Evolutionary conservation across 2,113 vertebrate species (phyloP).

Genomic region (Micromys minutus): DNA sequence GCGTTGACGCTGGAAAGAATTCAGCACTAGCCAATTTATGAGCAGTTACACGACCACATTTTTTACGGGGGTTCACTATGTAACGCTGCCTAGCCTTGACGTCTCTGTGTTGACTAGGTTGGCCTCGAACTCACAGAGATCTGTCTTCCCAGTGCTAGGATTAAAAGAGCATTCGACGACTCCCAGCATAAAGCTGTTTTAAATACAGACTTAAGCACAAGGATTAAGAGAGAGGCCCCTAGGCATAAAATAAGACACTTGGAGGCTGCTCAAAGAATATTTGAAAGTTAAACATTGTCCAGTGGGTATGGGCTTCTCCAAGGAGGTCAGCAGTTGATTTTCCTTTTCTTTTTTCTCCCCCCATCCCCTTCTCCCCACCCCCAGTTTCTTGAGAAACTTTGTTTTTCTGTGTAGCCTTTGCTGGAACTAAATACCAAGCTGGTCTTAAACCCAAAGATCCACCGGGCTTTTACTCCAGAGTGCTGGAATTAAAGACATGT

Average conservation of each 20-base stretch:
- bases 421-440: background rate
- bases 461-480: background rate
- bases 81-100: background rate
- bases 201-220: background rate
- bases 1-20: background rate
- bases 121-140: background rate
- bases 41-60: background rate
- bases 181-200: background rate
- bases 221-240: background rate
- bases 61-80: background rate
- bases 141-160: background rate
- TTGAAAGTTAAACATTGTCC: background rate
- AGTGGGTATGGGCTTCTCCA: background rate
- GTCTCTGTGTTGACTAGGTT: background rate
- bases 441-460: background rate
- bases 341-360: too few relatives aligned
- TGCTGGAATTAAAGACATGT: background rate
- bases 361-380: too few relatives aligned
- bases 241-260: background rate
- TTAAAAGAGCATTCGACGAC: background rate
- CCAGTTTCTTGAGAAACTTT: background rate
- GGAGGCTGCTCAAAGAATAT: background rate
- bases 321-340: background rate
- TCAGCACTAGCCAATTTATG: background rate
- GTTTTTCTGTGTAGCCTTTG: too few relatives aligned